A percentile compares a stretch with the other conserved stretches of the same genome.
Evolutionary conservation across 1,140 invertebrate genomes (phyloP).

Genomic region (Limonius californicus): DNA sequence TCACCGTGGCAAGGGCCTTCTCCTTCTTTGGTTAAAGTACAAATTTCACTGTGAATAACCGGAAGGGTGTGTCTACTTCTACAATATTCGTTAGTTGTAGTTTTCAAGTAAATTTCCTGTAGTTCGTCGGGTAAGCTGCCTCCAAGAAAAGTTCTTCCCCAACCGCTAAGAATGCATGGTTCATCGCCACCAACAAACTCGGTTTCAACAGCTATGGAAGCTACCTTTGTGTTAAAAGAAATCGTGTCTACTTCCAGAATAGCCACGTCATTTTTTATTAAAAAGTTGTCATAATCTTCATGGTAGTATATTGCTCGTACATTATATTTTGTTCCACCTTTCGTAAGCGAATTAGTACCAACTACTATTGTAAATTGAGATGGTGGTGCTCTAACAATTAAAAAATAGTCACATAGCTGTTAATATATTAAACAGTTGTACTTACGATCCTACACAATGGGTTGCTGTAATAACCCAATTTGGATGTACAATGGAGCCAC

Average conservation of each 20-base stretch:
- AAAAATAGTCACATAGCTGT: too few species aligned
- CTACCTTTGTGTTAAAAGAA: background rate
- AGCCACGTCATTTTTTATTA: conserved; percentile 11
- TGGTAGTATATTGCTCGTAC: background rate
- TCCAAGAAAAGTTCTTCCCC: too few species aligned
- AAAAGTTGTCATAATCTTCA: background rate
- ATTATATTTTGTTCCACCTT: background rate
- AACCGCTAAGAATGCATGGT: background rate
- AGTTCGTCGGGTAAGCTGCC: conserved; percentile 42
- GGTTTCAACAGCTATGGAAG: background rate
- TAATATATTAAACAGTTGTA: too few species aligned
- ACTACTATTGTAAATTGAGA: too few species aligned
- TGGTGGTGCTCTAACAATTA: too few species aligned
- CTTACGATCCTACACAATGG: too few species aligned
- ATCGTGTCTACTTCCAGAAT: background rate
- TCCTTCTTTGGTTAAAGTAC: conserved; percentile 56
- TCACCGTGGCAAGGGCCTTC: conserved; percentile 59
- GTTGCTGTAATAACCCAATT: too few species aligned
- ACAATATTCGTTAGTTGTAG: conserved; percentile 44
- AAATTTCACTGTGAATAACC: conserved; percentile 48
- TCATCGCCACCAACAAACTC: background rate
- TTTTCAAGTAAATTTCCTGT: conserved; percentile 47
- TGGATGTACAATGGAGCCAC: too few species aligned
- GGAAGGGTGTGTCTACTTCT: conserved; percentile 27
- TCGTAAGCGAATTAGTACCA: background rate